Conservation (phyloP, 1,140 invertebrate species). For the Andricus grossulariae region DNA sequence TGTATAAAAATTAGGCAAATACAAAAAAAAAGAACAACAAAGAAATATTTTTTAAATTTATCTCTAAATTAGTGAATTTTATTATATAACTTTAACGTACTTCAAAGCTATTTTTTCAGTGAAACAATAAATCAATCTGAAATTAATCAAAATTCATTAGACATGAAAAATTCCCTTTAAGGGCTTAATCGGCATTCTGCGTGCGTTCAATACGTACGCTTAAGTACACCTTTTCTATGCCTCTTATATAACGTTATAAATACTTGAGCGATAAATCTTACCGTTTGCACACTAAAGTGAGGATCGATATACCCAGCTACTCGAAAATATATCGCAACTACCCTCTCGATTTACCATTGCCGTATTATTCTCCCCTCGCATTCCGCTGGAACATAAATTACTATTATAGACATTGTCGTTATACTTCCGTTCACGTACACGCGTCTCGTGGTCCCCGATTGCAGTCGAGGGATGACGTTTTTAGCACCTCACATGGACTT, state of each 20-base stretch:
- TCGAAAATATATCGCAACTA: constrained; percentile 9
- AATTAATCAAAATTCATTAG: background rate
- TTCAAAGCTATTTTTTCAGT: too few relatives aligned
- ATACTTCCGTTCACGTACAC: constrained; percentile 35
- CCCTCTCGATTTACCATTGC: constrained; percentile 3
- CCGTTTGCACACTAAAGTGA: background rate
- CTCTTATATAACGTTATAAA: constrained; percentile 11
- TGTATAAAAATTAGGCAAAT: too few relatives aligned
- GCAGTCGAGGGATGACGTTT: background rate
- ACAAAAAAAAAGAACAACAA: too few relatives aligned
- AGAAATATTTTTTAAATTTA: too few relatives aligned
- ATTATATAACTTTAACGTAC: too few relatives aligned
- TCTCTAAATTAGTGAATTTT: too few relatives aligned
- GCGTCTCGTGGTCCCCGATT: background rate
- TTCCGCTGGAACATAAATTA: constrained; percentile 14
- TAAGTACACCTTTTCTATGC: background rate
- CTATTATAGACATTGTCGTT: constrained; percentile 32
- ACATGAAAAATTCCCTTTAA: too few relatives aligned
- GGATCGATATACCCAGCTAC: constrained; percentile 9
- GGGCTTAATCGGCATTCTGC: background rate
- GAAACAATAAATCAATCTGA: background rate
- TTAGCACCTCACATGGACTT: background rate
- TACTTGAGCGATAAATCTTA: background rate
- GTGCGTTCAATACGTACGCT: background rate
- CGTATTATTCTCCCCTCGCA: background rate